Evolutionary conservation across 2,797 vertebrate species (phyloP).

Genomic region (Bradypus variegatus): DNA sequence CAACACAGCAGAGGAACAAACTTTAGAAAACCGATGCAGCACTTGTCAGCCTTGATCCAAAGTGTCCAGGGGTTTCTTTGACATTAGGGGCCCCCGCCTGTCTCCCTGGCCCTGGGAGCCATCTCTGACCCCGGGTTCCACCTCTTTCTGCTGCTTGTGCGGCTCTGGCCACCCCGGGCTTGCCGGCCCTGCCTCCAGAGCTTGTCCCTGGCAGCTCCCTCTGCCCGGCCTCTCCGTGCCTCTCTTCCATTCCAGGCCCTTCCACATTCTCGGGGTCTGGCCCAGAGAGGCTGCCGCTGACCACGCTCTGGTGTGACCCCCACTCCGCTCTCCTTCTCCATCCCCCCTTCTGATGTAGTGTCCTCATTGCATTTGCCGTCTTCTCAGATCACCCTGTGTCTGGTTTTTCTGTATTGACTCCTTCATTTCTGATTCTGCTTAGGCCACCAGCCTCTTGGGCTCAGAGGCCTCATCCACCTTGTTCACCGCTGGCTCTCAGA

Average conservation of each 20-base stretch:
- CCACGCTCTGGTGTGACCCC: rapidly evolving
- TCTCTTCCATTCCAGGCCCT: not conserved
- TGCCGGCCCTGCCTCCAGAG: not conserved
- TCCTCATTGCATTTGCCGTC: not conserved
- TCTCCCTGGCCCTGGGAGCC: no score
- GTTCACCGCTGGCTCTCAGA: no score
- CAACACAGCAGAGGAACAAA: no score
- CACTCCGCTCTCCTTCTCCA: rapidly evolving
- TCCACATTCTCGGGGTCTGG: rapidly evolving
- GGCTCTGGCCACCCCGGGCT: not conserved
- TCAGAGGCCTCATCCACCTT: no score
- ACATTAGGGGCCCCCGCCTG: no score
- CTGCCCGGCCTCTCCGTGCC: rapidly evolving
- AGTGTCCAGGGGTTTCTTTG: no score
- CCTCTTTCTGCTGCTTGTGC: not conserved
- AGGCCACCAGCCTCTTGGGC: no score
- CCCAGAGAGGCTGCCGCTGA: not conserved
- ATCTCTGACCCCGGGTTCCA: no score
- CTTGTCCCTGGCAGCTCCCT: not conserved
- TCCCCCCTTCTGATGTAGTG: not conserved
- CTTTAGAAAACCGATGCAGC: no score
- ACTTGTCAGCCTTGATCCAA: no score
- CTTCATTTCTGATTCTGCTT: not conserved
- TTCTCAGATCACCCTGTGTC: not conserved
- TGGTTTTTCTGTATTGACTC: not conserved